Conservation (phyloP, 2,113 vertebrate species). For the Bufo gargarizans region DNA sequence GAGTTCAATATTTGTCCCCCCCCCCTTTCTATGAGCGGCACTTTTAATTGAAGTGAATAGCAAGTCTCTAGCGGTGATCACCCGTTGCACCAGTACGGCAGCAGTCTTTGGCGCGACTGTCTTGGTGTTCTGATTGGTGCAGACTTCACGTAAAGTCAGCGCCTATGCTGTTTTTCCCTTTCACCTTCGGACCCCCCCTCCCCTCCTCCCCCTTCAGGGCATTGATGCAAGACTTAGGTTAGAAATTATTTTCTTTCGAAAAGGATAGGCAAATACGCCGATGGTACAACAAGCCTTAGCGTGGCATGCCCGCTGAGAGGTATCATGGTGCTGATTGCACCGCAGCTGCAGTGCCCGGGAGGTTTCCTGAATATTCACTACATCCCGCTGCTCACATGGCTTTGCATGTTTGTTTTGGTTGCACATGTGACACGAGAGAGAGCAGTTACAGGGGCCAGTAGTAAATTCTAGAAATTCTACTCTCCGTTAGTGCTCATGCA, state of each 20-base stretch:
- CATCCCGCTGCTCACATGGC: not conserved
- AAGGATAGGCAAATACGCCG: not conserved
- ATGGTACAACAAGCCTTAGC: not conserved
- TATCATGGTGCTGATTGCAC: not conserved
- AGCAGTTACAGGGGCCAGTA: not conserved
- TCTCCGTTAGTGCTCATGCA: not conserved
- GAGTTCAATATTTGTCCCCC: no score
- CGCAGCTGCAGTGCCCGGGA: not conserved
- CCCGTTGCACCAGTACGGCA: not conserved
- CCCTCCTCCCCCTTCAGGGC: no score
- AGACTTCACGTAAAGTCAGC: not conserved
- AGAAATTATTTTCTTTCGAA: not conserved
- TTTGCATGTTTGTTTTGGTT: not conserved
- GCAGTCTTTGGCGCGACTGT: not conserved
- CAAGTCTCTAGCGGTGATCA: not conserved
- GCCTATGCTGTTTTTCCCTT: not conserved
- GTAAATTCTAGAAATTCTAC: not conserved
- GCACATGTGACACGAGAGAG: slow-evolving; percentile 2
- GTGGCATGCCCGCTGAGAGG: not conserved
- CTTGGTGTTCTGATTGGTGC: not conserved
- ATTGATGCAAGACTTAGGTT: not conserved
- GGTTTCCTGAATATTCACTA: not conserved
- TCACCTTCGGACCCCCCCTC: no score
- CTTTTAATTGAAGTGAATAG: no score
- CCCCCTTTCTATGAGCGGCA: no score